phyloP scores from a whole-genome alignment of 64 coral and sea anemone species.

The Catalaphyllia jardinei region DNA sequence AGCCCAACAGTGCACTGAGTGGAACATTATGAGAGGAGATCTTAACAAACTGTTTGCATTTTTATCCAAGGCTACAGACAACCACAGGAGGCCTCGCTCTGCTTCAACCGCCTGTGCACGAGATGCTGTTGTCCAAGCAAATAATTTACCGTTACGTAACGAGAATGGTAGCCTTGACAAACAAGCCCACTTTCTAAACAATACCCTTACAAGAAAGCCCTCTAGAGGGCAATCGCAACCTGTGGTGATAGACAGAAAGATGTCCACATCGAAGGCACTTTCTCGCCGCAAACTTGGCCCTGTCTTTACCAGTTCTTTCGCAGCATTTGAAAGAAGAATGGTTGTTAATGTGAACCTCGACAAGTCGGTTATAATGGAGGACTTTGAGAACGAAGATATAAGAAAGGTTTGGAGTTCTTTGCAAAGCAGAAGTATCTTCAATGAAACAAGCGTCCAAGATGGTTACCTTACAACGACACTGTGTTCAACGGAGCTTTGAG shows the following conservation, averaged over 20 bases:
- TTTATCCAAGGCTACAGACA: neutral
- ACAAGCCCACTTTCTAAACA: neutral
- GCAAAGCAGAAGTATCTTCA: neutral
- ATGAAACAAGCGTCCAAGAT: conserved; percentile 43
- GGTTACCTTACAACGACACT: conserved; percentile 60
- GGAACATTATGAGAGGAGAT: neutral
- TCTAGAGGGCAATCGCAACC: neutral
- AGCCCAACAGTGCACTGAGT: neutral
- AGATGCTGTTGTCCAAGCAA: neutral
- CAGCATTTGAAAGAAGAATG: neutral
- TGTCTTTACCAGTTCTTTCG: neutral
- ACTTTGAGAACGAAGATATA: neutral
- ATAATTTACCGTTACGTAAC: neutral
- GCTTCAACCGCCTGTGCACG: neutral
- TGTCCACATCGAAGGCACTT: neutral
- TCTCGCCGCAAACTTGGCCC: neutral
- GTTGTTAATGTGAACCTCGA: neutral
- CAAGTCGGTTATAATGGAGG: neutral
- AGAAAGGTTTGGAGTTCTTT: neutral
- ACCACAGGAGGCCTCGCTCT: neutral
- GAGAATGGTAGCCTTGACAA: neutral
- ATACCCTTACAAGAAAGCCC: neutral
- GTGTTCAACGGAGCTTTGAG: conserved; percentile 70
- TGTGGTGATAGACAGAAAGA: neutral
- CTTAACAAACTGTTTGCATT: conserved; percentile 6